These are phyloP conservation scores for Stomorhina lunata DNA, from an alignment of 2,888 invertebrate species.

Conservation along the genomic window DNA sequence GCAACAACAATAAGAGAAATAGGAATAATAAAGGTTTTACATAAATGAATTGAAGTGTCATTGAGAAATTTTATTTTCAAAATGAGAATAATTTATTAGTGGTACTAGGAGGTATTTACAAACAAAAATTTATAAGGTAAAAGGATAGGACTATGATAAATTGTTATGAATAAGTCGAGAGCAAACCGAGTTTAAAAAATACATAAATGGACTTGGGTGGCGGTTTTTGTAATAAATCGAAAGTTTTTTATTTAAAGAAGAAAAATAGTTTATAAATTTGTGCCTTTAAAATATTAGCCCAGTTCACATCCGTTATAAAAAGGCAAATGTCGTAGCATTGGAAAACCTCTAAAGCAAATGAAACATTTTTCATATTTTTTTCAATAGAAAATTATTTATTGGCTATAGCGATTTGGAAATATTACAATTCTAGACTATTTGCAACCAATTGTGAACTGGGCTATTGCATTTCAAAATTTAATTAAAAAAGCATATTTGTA, in stretches of 20 bases:
- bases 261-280: too few species aligned
- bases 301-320: too few species aligned
- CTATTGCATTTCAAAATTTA: too few species aligned
- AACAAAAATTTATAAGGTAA: background rate
- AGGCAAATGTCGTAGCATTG: too few species aligned
- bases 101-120: background rate
- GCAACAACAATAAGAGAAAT: background rate
- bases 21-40: slow-evolving; percentile 38
- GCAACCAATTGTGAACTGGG: too few species aligned
- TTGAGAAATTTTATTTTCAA: slow-evolving; percentile 46
- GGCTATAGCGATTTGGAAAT: too few species aligned
- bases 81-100: slow-evolving; percentile 23
- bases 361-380: too few species aligned
- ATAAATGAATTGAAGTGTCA: slow-evolving; percentile 58
- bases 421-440: too few species aligned
- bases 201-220: background rate
- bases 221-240: background rate
- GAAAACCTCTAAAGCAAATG: too few species aligned
- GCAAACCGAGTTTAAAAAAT: background rate
- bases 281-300: too few species aligned
- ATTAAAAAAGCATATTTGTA: too few species aligned
- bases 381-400: too few species aligned
- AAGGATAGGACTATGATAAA: slow-evolving; percentile 8
- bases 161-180: background rate
- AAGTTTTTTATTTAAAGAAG: background rate